These are phyloP conservation scores for Actinia equina DNA, from an alignment of 64 coral and sea anemone species.

Conservation along the genomic window DNA sequence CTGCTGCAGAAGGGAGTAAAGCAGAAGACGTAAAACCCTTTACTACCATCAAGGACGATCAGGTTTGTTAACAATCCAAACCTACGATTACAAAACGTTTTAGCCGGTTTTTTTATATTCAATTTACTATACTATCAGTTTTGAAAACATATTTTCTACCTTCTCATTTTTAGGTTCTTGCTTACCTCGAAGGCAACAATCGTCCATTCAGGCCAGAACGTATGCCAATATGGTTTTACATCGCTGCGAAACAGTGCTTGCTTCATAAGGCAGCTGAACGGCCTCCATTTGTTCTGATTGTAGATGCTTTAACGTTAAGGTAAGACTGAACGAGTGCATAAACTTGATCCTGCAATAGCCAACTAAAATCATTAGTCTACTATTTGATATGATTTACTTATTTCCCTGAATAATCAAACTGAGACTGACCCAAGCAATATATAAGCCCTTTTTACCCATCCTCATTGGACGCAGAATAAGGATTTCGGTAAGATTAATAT, in stretches of 20 bases:
- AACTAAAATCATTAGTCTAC: too few relatives aligned
- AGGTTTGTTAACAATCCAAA: neutral
- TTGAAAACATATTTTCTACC: neutral
- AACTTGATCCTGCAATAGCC: too few relatives aligned
- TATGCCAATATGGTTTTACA: slow-evolving; percentile 63
- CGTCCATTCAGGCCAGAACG: slow-evolving; percentile 19
- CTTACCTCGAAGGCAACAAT: slow-evolving; percentile 25
- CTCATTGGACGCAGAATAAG: too few relatives aligned
- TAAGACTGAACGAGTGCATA: neutral
- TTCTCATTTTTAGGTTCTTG: slow-evolving; percentile 42
- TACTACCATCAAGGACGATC: neutral
- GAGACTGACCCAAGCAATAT: too few relatives aligned
- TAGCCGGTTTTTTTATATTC: too few relatives aligned
- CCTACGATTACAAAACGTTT: too few relatives aligned
- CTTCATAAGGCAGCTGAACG: slow-evolving; percentile 41
- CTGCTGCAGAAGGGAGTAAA: neutral
- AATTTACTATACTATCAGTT: neutral
- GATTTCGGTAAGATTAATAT: too few relatives aligned
- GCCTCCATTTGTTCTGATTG: slow-evolving; percentile 46
- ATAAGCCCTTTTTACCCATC: too few relatives aligned
- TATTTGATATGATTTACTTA: too few relatives aligned
- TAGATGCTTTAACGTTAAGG: slow-evolving; percentile 58
- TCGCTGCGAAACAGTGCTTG: slow-evolving; percentile 50
- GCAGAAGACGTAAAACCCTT: neutral
- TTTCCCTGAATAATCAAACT: too few relatives aligned